These are phyloP conservation scores for Acanthoscelides obtectus DNA, from an alignment of 2,888 invertebrate species.

Conservation along the genomic window DNA sequence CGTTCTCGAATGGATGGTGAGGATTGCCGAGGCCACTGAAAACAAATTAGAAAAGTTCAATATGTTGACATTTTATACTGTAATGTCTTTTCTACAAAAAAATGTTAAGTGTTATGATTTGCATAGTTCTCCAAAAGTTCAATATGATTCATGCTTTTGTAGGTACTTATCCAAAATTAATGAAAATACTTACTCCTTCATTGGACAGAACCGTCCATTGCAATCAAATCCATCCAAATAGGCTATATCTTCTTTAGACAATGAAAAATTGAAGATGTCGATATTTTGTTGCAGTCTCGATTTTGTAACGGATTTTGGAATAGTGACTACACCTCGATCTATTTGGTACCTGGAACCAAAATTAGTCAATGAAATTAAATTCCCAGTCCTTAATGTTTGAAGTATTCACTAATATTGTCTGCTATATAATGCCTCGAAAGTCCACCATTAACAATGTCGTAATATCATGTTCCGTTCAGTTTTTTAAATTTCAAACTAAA, in stretches of 20 bases:
- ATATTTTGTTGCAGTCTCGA: conserved; percentile 64
- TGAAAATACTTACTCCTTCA: conserved; percentile 56
- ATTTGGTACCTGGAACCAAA: conserved; percentile 50
- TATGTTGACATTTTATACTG: not conserved
- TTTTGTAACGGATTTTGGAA: conserved; percentile 78
- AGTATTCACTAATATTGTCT: too few species aligned
- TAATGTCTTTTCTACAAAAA: too few species aligned
- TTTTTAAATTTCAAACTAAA: too few species aligned
- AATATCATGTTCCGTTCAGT: too few species aligned
- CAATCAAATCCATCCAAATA: conserved; percentile 66
- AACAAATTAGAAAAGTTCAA: conserved; percentile 15
- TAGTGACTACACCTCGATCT: conserved; percentile 67
- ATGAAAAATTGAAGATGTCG: conserved; percentile 68
- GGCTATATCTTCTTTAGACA: conserved; percentile 61
- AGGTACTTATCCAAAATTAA: too few species aligned
- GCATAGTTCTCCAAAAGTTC: too few species aligned
- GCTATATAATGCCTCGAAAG: too few species aligned
- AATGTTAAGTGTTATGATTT: too few species aligned
- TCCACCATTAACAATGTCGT: too few species aligned
- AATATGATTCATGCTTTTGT: too few species aligned
- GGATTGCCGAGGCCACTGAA: conserved; percentile 56
- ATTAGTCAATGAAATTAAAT: too few species aligned
- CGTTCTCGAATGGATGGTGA: conserved; percentile 56
- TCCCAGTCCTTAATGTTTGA: too few species aligned
- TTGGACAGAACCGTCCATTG: conserved; percentile 54